Evolutionary conservation across 1,140 invertebrate genomes (phyloP), one percentile per base, ranked within the genome.

Genomic region (Drosophila murphyi): DNA sequence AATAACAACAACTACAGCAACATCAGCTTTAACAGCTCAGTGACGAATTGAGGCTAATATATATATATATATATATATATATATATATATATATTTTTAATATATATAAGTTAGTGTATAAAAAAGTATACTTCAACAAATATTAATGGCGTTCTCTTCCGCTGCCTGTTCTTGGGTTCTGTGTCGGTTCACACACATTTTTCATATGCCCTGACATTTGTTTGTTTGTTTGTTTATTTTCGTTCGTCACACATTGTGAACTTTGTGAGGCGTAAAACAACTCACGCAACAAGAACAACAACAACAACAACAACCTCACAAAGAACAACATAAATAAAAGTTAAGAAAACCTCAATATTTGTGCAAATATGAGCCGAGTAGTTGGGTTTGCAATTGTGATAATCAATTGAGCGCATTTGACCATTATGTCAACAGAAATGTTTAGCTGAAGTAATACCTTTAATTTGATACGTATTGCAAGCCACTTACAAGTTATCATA

Each of bases 11-110:
- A 70, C 37, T 20, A 20, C 20, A 57, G 12, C 67, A 75, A 64
- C 65, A 56, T 34, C 41, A 72, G 62, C 64, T 72, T 65, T 71
- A 82, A 51, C 39, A 75, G 59, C 55, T 64, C 56, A 62, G 32
- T 88, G 80, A 88, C 70, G 83, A 76, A 88, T 87, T 80, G 72
- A 51, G 76, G 79, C 72, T 82, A 79, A 88, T 82, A 77, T 82
- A 82, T 82, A 76, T 72, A 65, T 41, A 57, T 48, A 56, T 39
- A 51, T n/a, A 51, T 32, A 68, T 41, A 51, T 28, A 47, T 43
- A 12, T 29, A 54, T 28, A 63, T 34, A 67, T 8, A n/a, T n/a
- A n/a, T n/a, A n/a, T n/a, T n/a, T 12, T 12, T 12, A 12, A 57
- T 47, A 41, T 37, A 47, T 34, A 47, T 61, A 35, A 47, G 39